These are phyloP conservation scores for Drosophila rellima DNA, from an alignment of 2,888 invertebrate genomes.

Conservation along the genomic window DNA sequence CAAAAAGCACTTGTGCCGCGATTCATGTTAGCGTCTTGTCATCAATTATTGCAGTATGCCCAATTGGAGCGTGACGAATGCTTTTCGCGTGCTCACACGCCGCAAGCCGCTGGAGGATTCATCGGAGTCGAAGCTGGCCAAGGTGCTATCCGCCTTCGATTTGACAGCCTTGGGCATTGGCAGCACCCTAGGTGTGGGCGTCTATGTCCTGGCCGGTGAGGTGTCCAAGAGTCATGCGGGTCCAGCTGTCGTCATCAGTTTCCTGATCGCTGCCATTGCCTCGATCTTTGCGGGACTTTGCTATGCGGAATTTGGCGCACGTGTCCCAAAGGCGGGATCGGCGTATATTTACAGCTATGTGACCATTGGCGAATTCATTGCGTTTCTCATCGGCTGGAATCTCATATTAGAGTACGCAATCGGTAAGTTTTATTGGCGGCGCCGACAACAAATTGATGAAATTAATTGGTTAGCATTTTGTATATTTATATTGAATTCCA, in stretches of 20 bases:
- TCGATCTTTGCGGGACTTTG: constrained; percentile 95
- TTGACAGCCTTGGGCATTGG: constrained; percentile 93
- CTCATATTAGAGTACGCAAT: constrained; percentile 95
- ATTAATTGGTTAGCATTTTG: constrained; percentile 49
- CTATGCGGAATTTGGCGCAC: constrained; percentile 96
- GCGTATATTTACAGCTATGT: constrained; percentile 98
- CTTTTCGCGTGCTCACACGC: constrained; percentile 83
- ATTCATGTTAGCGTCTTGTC: constrained; percentile 11
- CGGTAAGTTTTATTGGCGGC: constrained; percentile 86
- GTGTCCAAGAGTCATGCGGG: constrained; percentile 93
- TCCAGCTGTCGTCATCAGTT: constrained; percentile 94
- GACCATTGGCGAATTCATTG: constrained; percentile 95
- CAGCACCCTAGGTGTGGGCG: constrained; percentile 94
- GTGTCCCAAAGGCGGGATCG: constrained; percentile 95
- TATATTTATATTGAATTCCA: constrained; percentile 17
- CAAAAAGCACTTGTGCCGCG: constrained; percentile 28
- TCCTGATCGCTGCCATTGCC: constrained; percentile 95
- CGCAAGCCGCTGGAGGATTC: constrained; percentile 85
- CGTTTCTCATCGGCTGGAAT: constrained; percentile 97
- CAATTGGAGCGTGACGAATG: constrained; percentile 64
- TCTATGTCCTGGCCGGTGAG: constrained; percentile 95
- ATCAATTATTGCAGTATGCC: constrained; percentile 69
- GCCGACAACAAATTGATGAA: constrained; percentile 51
- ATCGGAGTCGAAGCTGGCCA: constrained; percentile 87
- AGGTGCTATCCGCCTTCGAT: constrained; percentile 93